Evolutionary conservation across 1,140 invertebrate species (phyloP), one percentile per base, ranked within the genome.

Genomic region (Lordiphosa stackelbergi): DNA sequence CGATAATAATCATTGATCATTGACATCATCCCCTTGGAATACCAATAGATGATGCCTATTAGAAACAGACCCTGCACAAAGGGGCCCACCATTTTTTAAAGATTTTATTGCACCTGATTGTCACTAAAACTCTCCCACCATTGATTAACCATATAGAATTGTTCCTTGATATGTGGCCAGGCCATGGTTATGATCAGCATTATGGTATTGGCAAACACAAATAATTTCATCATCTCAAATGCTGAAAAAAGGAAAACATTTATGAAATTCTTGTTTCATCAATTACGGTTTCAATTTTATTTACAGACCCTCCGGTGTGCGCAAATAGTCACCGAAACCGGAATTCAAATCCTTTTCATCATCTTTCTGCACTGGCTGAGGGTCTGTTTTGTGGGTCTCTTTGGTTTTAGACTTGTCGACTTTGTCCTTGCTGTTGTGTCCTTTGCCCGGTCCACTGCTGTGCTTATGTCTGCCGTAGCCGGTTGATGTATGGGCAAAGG

Each of bases 1-100:
- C 86, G 81, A 63, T 87, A 87, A 48, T 87, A 87, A 52, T 87
- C 86, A 48, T 87, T 87, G 37, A 87, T 87, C 66, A 87, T 69
- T n/a, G 66, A 73, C 63, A 87, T 84, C 77, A 87, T 85, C 6
- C 84, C 79, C 71, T 79, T 79, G 66, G 75, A 79, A 37, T 79
- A 79, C 84, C 84, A 87, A 68, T 86, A 87, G 43, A 87, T 87
- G 28, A 87, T 84, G 53, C 86, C 79, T 40, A 87, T 73, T 0
- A 87, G 60, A 4, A 87, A 28, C 5, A 87, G 51, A 22, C 84
- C 86, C 51, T 87, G 86, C 66, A 86, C 71, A 24, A 86, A 84
- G 11, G 86, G 81, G 5, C 81, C 86, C 10, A 87, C 73, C 86
- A 87, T 87, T 42, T 41, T 57, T 65, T 11, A 31, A 10, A 5